Conservation (phyloP, 2,113 vertebrate genomes). For the Xiphorhynchus elegans region DNA sequence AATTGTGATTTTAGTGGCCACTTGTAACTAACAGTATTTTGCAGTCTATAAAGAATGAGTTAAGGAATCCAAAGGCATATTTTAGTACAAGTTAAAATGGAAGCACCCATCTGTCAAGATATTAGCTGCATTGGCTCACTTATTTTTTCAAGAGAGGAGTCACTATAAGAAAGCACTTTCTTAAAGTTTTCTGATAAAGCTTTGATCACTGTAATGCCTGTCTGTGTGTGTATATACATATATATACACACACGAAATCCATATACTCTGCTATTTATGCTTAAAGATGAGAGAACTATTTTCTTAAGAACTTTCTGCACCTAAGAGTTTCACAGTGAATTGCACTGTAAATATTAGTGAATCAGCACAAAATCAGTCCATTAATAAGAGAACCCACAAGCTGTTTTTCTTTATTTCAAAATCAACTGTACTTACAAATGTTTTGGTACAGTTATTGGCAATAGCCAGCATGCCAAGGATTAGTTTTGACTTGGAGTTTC, state of each 20-base stretch:
- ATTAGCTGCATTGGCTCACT: background rate
- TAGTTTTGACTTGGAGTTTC: background rate
- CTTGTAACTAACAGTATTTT: background rate
- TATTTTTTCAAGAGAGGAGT: background rate
- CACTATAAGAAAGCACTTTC: background rate
- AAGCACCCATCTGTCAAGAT: background rate
- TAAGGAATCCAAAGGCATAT: background rate
- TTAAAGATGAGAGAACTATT: background rate
- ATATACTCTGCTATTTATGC: background rate
- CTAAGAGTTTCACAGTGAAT: background rate
- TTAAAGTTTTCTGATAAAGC: background rate
- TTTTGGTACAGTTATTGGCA: background rate
- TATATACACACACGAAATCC: background rate
- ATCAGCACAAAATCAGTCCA: background rate
- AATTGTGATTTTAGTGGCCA: background rate
- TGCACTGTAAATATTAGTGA: background rate
- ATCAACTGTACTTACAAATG: background rate
- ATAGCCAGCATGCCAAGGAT: background rate
- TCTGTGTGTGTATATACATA: background rate
- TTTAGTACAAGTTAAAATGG: background rate
- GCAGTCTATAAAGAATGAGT: background rate
- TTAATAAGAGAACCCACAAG: background rate
- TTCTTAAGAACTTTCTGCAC: background rate
- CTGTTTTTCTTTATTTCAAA: background rate
- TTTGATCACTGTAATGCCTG: background rate